Base-by-base conservation (phyloP, 2,888 invertebrate species). In the Panopea generosa region DNA sequence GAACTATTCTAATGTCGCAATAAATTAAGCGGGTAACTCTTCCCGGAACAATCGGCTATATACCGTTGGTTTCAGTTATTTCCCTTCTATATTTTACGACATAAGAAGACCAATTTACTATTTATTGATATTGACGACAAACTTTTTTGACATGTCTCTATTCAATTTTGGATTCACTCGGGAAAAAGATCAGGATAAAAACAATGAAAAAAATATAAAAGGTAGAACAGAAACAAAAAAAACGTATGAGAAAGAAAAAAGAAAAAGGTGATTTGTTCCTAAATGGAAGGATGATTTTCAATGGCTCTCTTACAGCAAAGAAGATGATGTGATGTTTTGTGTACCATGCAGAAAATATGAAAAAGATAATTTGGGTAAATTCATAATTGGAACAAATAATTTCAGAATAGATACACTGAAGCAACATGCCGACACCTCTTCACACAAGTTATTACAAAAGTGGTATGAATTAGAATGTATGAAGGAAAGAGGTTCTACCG, bases 231-330 rank as follows among this genome's bases (percentile, higher is more conserved):
- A 52, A 52, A 16, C 3, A 3, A 52, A 26, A 22, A 24, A 52
- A 52, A 20, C 20, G 16, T 52, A 52, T 52, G 52, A 52, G 20
- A 52, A 52, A 20, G 20, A 14, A 18, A 52, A 52, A 52, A 52
- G 52, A 22, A 14, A 9, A 7, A 52, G 52, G 20, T 20, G 4
- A 52, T 52, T 52, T 52, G 4, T 14, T 16, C 52, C 52, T 6
- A 52, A 52, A 26, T 52, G 52, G 45, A 3, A 6, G 6, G 45
- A 45, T 9, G 45, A 45, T 3, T 52, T 52, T 24, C 3, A 52
- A 18, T 52, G 52, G 52, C 52, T 52, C 22, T 14, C 4, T 6
- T 52, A 24, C 20, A 20, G 22, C 22, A 16, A 52, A 14, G 52
- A 52, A 52, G 20, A 52, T 20, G 20, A 52, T 20, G 11, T 20